phyloP scores from a whole-genome alignment of 2,113 vertebrate genomes.

The Trogon melanurus region DNA sequence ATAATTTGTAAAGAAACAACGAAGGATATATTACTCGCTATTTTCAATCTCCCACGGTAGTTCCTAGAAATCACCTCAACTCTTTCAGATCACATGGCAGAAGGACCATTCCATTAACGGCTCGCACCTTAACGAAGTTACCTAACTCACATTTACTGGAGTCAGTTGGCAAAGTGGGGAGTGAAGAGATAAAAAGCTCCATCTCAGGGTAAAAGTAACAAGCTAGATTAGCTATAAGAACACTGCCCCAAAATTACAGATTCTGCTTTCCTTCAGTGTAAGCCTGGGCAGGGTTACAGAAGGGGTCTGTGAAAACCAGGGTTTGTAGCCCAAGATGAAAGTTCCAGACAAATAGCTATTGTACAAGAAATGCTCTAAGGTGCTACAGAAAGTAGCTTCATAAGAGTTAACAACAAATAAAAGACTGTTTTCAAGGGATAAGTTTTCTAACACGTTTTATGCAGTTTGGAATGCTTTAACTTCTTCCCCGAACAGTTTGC shows the following conservation, averaged over 20 bases:
- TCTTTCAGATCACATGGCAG: background rate
- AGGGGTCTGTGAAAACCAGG: background rate
- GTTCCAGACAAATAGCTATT: background rate
- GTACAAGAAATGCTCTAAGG: background rate
- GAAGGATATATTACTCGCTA: background rate
- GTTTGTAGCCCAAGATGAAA: background rate
- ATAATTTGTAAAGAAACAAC: conserved; percentile 3
- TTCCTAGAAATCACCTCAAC: background rate
- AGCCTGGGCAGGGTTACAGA: background rate
- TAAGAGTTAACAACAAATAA: background rate
- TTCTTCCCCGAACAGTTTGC: background rate
- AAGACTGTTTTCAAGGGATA: background rate
- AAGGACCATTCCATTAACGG: background rate
- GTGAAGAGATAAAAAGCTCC: background rate
- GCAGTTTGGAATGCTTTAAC: background rate
- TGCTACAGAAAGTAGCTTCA: background rate
- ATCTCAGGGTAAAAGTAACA: background rate
- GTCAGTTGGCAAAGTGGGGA: background rate
- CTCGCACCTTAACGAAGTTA: background rate
- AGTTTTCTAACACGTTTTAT: background rate
- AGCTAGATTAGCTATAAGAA: background rate
- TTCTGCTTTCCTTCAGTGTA: background rate
- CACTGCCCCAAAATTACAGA: background rate
- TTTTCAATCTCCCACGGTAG: background rate
- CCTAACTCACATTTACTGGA: background rate